phyloP scores from a whole-genome alignment of 2,888 invertebrate genomes.

The Heliothis peltigera region DNA sequence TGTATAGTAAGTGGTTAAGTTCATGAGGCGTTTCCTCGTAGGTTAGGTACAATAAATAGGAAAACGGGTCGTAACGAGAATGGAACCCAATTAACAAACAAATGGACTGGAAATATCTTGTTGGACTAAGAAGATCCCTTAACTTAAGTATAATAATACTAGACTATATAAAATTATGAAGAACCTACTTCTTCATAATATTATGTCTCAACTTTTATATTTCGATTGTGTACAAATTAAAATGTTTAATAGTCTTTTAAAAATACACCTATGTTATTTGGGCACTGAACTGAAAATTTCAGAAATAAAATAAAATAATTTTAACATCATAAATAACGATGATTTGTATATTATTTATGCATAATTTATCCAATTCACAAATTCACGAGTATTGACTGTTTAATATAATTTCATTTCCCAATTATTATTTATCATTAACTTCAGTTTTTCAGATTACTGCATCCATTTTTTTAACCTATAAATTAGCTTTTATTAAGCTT shows the following conservation, averaged over 20 bases:
- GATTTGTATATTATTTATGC: background rate
- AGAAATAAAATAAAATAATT: background rate
- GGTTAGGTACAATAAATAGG: constrained; percentile 29
- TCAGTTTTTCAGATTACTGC: too few species aligned
- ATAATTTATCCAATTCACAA: background rate
- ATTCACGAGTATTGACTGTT: background rate
- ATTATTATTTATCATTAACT: too few species aligned
- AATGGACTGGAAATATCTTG: constrained; percentile 17
- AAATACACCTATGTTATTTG: background rate
- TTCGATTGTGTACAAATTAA: background rate
- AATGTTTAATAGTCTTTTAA: background rate
- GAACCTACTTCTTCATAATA: too few species aligned
- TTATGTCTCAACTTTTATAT: too few species aligned
- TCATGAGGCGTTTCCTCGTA: constrained; percentile 21
- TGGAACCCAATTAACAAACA: constrained; percentile 52
- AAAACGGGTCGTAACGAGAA: constrained; percentile 24
- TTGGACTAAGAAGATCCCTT: background rate
- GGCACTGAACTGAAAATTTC: constrained; percentile 4
- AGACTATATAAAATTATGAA: background rate
- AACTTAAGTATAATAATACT: background rate
- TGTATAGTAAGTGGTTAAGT: constrained; percentile 33
- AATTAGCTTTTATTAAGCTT: too few species aligned
- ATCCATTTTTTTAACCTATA: too few species aligned
- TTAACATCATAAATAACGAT: background rate
- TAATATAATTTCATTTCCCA: background rate